Evolutionary conservation across 2,797 vertebrate genomes (phyloP).

Genomic region (Gallinago stenura): DNA sequence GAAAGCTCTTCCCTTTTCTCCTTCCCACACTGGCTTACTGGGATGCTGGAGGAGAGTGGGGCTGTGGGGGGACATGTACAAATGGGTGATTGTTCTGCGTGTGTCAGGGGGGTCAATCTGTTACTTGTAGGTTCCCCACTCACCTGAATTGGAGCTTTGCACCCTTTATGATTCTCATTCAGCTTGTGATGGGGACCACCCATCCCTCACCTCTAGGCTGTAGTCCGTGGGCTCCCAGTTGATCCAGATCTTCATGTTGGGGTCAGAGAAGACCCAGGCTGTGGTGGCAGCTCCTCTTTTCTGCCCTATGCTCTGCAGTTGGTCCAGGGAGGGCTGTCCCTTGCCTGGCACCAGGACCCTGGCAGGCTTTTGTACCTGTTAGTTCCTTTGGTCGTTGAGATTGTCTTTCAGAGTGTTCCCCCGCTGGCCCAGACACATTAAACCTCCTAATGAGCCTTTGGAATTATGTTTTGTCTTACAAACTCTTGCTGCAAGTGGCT

Average conservation of each 20-base stretch:
- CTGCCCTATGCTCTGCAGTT: neutral
- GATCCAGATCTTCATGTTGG: neutral
- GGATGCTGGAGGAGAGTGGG: neutral
- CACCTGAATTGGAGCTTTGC: neutral
- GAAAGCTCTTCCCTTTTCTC: neutral
- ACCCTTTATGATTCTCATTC: neutral
- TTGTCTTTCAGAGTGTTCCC: neutral
- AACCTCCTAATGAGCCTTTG: neutral
- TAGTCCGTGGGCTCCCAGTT: neutral
- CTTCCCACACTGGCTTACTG: fast-evolving
- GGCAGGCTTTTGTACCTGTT: neutral
- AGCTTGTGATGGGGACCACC: neutral
- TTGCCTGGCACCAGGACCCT: neutral
- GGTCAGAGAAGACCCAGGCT: neutral
- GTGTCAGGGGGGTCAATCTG: neutral
- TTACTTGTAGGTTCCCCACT: neutral
- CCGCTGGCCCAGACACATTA: neutral
- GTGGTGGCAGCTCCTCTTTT: neutral
- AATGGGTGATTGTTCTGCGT: neutral
- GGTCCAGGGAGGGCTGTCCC: neutral
- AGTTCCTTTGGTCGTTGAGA: neutral
- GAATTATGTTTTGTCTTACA: neutral
- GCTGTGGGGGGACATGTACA: neutral
- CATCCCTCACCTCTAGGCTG: neutral
- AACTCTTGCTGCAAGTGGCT: neutral